phyloP scores from a whole-genome alignment of 2,797 vertebrate genomes.

The Chromobotia macracanthus region DNA sequence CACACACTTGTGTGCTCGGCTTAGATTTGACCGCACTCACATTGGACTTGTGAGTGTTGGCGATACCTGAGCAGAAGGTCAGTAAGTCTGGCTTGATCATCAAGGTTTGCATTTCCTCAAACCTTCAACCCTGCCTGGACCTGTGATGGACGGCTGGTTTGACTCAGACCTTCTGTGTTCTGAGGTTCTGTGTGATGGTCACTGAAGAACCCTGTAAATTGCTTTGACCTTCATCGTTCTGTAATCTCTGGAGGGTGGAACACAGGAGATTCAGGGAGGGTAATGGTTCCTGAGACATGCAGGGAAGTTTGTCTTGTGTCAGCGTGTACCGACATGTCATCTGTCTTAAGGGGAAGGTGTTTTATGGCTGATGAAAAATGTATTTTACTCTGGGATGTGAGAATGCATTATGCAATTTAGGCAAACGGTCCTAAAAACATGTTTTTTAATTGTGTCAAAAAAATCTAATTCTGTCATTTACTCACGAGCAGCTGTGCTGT shows the following conservation, averaged over 20 bases:
- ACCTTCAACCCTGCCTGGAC: neutral
- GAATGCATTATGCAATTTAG: slow-evolving; percentile 10
- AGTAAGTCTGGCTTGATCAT: too few species aligned
- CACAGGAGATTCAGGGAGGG: neutral
- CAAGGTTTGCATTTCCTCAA: too few species aligned
- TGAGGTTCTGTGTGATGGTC: slow-evolving; percentile 13
- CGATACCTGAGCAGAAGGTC: too few species aligned
- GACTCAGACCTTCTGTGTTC: neutral
- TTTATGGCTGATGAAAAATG: slow-evolving; percentile 11
- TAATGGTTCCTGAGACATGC: neutral
- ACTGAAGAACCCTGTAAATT: neutral
- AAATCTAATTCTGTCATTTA: too few species aligned
- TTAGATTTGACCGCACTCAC: too few species aligned
- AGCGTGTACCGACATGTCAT: slow-evolving; percentile 35
- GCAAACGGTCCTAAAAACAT: neutral
- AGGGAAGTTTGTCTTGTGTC: slow-evolving; percentile 27
- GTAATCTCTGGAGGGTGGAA: slow-evolving; percentile 16
- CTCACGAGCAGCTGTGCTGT: too few species aligned
- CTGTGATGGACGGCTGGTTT: slow-evolving; percentile 15
- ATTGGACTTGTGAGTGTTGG: too few species aligned
- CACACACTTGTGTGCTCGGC: too few species aligned
- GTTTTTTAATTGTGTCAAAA: slow-evolving; percentile 3
- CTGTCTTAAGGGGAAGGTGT: slow-evolving; percentile 9
- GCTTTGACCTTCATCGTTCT: neutral
- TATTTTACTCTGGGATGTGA: slow-evolving; percentile 22